A percentile compares a stretch with the other conserved stretches of the same genome.
phyloP scores from a whole-genome alignment of 2,113 vertebrate species.

The Tetrax tetrax region DNA sequence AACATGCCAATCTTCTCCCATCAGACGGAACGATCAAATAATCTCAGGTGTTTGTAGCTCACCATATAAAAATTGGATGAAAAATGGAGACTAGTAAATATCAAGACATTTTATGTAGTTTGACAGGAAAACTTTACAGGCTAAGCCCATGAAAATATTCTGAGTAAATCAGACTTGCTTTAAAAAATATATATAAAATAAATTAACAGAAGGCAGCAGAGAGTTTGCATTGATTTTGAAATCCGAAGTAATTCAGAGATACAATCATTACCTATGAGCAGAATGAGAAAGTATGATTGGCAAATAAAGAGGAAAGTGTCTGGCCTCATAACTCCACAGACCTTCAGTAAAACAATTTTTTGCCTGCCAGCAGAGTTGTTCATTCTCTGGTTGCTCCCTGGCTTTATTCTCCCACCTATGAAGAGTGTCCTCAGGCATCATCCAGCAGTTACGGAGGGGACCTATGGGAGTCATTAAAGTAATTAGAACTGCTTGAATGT shows the following conservation, averaged over 20 bases:
- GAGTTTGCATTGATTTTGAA: background rate
- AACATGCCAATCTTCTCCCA: background rate
- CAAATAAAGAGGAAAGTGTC: background rate
- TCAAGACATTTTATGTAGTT: background rate
- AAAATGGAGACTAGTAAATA: background rate
- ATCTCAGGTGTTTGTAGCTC: background rate
- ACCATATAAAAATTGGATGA: background rate
- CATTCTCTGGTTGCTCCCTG: background rate
- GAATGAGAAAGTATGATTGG: background rate
- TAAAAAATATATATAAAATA: background rate
- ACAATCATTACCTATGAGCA: background rate
- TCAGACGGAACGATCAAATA: background rate
- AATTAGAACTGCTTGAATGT: slow-evolving; percentile 45
- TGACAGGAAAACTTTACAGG: background rate
- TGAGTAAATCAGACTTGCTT: background rate
- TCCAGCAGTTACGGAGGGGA: slow-evolving; percentile 9
- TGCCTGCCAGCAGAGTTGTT: background rate
- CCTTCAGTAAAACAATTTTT: background rate
- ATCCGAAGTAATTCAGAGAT: background rate
- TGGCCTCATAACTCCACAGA: background rate
- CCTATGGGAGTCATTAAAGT: slow-evolving; percentile 44
- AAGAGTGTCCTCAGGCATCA: slow-evolving; percentile 31
- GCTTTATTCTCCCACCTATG: slow-evolving; percentile 1
- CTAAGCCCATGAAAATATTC: background rate
- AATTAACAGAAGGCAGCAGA: background rate